A percentile compares a stretch with the other conserved stretches of the same genome.
These are phyloP conservation scores for Machaerirhynchus nigripectus DNA, from an alignment of 2,113 vertebrate species.

Conservation along the genomic window DNA sequence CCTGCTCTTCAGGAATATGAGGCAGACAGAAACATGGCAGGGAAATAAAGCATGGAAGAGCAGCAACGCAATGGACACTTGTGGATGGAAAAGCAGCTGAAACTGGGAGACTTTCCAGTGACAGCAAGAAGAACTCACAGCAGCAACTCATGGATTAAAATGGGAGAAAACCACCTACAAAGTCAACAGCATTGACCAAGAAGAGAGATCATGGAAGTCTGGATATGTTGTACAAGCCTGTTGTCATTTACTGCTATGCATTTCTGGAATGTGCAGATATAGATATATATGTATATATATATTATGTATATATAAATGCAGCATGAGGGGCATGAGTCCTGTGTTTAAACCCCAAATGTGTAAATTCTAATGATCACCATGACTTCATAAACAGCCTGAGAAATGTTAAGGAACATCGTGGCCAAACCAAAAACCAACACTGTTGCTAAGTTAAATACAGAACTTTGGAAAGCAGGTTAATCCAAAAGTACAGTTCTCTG, in stretches of 20 bases:
- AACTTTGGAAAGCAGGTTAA: not conserved
- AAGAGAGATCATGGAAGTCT: not conserved
- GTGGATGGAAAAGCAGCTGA: not conserved
- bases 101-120: not conserved
- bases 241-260: not conserved
- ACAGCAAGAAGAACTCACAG: not conserved
- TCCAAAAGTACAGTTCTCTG: not conserved
- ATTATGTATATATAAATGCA: not conserved
- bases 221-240: not conserved
- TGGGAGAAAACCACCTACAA: not conserved
- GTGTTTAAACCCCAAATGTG: not conserved
- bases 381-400: not conserved
- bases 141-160: not conserved
- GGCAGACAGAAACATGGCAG: not conserved
- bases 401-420: not conserved
- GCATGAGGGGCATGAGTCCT: not conserved
- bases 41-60: not conserved
- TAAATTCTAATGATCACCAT: not conserved
- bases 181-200: not conserved
- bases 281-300: accelerated
- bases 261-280: not conserved
- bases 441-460: not conserved
- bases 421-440: accelerated
- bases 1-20: not conserved
- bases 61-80: not conserved